Base-by-base conservation (phyloP, 1,140 invertebrate species). In the Drosophila pruinosa region DNA sequence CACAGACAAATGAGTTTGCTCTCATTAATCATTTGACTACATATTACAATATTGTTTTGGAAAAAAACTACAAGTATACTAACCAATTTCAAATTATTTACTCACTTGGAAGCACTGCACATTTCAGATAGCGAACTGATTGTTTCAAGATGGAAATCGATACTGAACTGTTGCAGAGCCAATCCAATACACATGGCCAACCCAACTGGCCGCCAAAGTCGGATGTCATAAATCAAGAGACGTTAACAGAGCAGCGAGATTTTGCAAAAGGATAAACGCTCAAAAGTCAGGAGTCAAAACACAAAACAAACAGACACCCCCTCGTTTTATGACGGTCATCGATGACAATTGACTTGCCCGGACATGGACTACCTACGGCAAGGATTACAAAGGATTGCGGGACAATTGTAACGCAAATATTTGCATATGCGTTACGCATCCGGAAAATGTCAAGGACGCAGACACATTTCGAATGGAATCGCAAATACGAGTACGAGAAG, bases 351-450 rank as follows among this genome's bases (percentile, higher is more conserved):
- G 77, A 86, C 73, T 56, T 57, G 56, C 58, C 70, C 58, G 64
- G 72, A 86, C 54, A 58, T 36, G 54, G 67, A 78, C 75, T 82
- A 76, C 78, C 77, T 71, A 67, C 34, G 52, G 75, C 74, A 88
- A 88, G 82, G 82, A 88, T 88, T 88, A 88, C 82, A 88, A 88
- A 88, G 82, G 78, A 88, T 88, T 88, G 78, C 82, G 62, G 75
- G 82, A 88, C 71, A 78, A 70, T 68, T 67, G 63, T 58, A 75
- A 59, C 24, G 77, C 53, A 74, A 88, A 88, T 88, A 88, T 88
- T 88, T 88, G 82, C 82, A 88, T 88, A 83, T 70, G 65, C 57
- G 82, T 67, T 58, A 78, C 78, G 71, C 82, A 81, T 70, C 54
- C 43, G 69, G 58, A 59, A 72, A 69, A 70, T 75, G 71, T 78